These are phyloP conservation scores for Limulus polyphemus DNA, from an alignment of 2,888 invertebrate species.

Conservation along the genomic window DNA sequence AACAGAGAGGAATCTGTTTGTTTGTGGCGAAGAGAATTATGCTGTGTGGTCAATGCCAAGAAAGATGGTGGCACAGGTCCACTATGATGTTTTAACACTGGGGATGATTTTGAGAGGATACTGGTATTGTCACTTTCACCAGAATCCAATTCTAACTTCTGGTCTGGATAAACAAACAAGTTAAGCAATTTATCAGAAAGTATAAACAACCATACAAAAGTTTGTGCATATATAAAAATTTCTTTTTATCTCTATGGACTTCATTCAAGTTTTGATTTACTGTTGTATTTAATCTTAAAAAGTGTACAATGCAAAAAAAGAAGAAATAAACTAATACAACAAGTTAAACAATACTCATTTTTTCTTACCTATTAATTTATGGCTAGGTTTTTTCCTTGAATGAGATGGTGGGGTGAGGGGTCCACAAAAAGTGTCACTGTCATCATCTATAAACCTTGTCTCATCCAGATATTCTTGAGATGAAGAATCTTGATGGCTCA, in stretches of 20 bases:
- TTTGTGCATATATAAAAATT: no score
- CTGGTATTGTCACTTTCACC: constrained; percentile 1
- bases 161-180: no score
- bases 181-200: no score
- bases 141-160: no score
- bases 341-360: no score
- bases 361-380: neutral
- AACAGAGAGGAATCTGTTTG: constrained; percentile 16
- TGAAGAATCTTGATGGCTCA: constrained; percentile 24
- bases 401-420: constrained; percentile 20
- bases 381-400: constrained; percentile 19
- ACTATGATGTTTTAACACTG: neutral
- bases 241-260: no score
- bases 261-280: no score
- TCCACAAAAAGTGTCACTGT: constrained; percentile 14
- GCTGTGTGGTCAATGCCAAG: constrained; percentile 6
- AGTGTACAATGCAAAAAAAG: no score
- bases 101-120: neutral
- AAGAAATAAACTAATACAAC: no score
- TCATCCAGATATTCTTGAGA: constrained; percentile 24
- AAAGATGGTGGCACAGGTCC: constrained; percentile 4
- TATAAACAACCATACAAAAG: no score
- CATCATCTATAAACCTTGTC: constrained; percentile 20
- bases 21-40: constrained; percentile 19
- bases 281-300: no score